Evolutionary conservation across 2,888 invertebrate species (phyloP), one percentile per base, ranked within the genome.

Genomic region (Hypercompe scribonia): DNA sequence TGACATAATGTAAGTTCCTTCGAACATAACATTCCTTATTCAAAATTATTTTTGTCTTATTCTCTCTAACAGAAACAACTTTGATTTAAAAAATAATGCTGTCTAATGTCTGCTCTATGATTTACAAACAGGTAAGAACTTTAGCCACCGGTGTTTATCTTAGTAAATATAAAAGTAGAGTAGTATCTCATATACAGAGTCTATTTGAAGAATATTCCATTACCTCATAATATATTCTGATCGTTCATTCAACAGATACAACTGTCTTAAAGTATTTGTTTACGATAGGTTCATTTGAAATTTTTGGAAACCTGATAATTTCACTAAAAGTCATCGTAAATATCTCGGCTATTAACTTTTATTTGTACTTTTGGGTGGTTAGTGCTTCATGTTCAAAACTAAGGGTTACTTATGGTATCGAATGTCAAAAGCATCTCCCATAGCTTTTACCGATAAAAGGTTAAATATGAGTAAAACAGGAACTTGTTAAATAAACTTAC

Each of bases 401-500:
- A 84, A 88, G 89, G 90, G 88, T 88, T 88, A 83, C 86, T 87
- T 87, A 88, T 90, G 86, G 89, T 93, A 92, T 93, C 92, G 82
- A 84, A 88, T 93, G 83, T 89, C 92, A 77, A 76, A 84, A 79
- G 81, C 82, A 82, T 88, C 89, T 92, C 92, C 89, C 91, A 91
- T 91, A 88, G 76, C 81, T 80, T 74, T 46, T 72, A 72, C 71
- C 71, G 78, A 75, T 79, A 79, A 75, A 74, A 68, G 73, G 18
- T 36, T 69, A 3, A 58, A 36, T n/a, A 39, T 15, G 10, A 21
- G 21, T 31, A 46, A 15, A 10, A 21, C 8, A 42, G 2, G 36
- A 11, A 39, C 21, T 67, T 33, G 18, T 18, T 28, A 28, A 66
- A 66, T 50, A 54, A n/a, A 36, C 15, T 10, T 7, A 10, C 58